Percentiles rank a stretch among this genome's conserved stretches.
phyloP scores from a whole-genome alignment of 2,888 invertebrate genomes.

The Meloe dianella region DNA sequence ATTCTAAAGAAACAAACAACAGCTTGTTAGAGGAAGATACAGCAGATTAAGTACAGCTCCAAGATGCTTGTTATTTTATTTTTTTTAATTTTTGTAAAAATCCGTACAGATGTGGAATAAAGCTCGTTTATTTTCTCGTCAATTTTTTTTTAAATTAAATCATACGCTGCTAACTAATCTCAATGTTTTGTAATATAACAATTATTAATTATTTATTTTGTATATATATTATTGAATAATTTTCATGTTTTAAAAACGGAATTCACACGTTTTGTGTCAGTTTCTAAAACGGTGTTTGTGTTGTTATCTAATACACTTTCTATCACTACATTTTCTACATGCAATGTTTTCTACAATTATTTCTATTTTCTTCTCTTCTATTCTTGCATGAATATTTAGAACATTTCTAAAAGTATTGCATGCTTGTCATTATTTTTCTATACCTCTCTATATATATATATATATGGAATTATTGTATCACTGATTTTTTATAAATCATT shows the following conservation, averaged over 20 bases:
- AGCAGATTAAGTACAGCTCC: too few species aligned
- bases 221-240: too few species aligned
- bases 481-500: not conserved
- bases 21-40: too few species aligned
- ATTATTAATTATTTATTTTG: not conserved
- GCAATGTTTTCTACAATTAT: constrained; percentile 47
- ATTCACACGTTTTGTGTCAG: constrained; percentile 48
- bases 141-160: constrained; percentile 13
- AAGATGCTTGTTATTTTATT: too few species aligned
- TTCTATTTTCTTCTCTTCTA: constrained; percentile 52
- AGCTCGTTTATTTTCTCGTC: constrained; percentile 16
- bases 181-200: not conserved
- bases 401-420: constrained; percentile 37
- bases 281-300: constrained; percentile 48
- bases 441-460: constrained; percentile 24
- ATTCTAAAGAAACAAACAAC: too few species aligned
- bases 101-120: constrained; percentile 33
- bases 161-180: not conserved
- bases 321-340: constrained; percentile 36
- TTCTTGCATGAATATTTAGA: constrained; percentile 47
- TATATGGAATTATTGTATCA: constrained; percentile 39
- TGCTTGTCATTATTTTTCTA: constrained; percentile 36
- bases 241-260: too few species aligned
- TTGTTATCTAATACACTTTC: constrained; percentile 46
- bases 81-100: too few species aligned